These are phyloP conservation scores for Psephotus haematonotus DNA, from an alignment of 2,113 vertebrate species.

Conservation along the genomic window DNA sequence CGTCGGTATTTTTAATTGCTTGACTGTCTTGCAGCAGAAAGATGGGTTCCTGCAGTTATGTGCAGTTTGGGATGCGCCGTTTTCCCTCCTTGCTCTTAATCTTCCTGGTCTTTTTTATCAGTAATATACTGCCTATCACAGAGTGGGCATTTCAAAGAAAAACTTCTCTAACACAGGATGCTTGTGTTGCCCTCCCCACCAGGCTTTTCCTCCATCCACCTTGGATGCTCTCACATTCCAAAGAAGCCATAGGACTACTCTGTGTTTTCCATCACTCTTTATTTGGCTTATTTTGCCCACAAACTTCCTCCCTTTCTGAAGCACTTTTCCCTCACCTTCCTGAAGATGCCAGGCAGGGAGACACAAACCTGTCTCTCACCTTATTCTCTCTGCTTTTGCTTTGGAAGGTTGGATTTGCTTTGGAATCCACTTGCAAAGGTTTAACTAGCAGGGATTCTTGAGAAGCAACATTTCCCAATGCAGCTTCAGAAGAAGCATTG, in stretches of 20 bases:
- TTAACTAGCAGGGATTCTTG: neutral
- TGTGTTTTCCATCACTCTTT: neutral
- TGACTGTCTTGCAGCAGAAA: neutral
- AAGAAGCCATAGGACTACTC: neutral
- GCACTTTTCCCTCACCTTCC: neutral
- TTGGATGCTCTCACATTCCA: neutral
- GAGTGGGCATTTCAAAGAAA: neutral
- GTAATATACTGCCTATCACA: neutral
- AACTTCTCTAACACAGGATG: neutral
- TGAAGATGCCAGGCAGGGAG: accelerated
- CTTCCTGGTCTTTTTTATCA: neutral
- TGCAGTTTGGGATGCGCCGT: neutral
- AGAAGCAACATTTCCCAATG: neutral
- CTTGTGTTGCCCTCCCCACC: neutral
- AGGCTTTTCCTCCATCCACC: neutral
- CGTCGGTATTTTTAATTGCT: neutral
- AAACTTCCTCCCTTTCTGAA: neutral
- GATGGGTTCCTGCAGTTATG: accelerated
- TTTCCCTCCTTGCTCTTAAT: neutral
- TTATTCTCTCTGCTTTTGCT: neutral
- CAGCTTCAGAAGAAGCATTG: neutral
- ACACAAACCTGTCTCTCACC: neutral
- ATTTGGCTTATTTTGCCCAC: neutral
- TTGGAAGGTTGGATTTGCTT: neutral
- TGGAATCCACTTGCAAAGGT: neutral